These are phyloP conservation scores for Procapra przewalskii DNA, from an alignment of 2,113 vertebrate species.

Conservation along the genomic window DNA sequence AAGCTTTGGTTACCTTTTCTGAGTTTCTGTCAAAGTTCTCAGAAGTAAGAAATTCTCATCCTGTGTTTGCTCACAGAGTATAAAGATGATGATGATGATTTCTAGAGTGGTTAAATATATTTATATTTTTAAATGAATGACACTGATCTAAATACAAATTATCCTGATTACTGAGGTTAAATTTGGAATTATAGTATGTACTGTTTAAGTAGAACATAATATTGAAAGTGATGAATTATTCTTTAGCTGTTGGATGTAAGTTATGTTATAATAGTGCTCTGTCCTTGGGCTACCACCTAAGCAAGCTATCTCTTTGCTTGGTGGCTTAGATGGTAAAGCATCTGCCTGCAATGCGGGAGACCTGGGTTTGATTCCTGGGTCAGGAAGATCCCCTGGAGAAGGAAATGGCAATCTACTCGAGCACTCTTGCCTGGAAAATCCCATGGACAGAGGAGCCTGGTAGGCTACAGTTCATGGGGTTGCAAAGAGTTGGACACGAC, in stretches of 20 bases:
- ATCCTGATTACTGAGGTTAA: not conserved
- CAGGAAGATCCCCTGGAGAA: too few species aligned
- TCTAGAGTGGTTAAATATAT: not conserved
- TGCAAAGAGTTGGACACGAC: too few species aligned
- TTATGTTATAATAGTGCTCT: not conserved
- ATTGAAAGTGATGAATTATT: not conserved
- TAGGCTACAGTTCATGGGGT: too few species aligned
- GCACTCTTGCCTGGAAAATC: too few species aligned
- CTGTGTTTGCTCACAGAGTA: not conserved
- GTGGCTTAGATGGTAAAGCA: too few species aligned
- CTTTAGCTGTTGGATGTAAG: not conserved
- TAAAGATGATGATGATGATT: not conserved
- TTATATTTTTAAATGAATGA: not conserved
- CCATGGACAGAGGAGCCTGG: too few species aligned
- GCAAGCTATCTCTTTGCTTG: not conserved
- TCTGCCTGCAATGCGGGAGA: too few species aligned
- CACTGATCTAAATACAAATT: not conserved
- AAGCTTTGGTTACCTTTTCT: not conserved
- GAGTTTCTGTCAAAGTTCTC: not conserved
- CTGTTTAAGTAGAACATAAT: not conserved
- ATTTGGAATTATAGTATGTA: not conserved
- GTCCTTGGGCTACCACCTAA: not conserved
- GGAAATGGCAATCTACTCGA: too few species aligned
- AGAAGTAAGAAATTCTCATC: not conserved
- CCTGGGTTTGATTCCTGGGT: too few species aligned